Conservation (phyloP, 2,888 invertebrate species). For the Drosophila borealis region DNA sequence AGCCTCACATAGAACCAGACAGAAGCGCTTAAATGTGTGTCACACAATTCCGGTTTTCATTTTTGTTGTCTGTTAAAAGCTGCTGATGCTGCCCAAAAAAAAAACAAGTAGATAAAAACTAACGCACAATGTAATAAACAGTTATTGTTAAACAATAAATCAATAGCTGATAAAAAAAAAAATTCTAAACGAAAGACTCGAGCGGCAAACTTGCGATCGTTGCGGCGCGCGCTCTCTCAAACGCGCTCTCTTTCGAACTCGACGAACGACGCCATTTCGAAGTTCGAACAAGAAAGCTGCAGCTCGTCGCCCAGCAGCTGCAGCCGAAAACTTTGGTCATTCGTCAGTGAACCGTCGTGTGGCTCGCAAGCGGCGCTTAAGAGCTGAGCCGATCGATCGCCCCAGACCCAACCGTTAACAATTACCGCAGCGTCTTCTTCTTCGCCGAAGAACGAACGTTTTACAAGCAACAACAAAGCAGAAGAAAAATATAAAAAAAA, state of each 20-base stretch:
- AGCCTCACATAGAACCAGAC: slow-evolving; percentile 24
- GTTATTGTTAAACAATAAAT: slow-evolving; percentile 76
- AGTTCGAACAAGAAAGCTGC: slow-evolving; percentile 33
- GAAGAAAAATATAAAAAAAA: slow-evolving; percentile 10
- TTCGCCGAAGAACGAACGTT: slow-evolving; percentile 75
- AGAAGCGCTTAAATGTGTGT: slow-evolving; percentile 45
- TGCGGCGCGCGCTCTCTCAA: neutral
- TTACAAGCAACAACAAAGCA: slow-evolving; percentile 45
- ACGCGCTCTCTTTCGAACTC: slow-evolving; percentile 33
- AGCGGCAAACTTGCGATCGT: slow-evolving; percentile 57
- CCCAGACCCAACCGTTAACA: slow-evolving; percentile 13
- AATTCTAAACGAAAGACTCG: slow-evolving; percentile 71
- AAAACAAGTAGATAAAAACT: slow-evolving; percentile 24
- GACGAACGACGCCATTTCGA: slow-evolving; percentile 54
- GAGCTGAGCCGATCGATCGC: slow-evolving; percentile 12
- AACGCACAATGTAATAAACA: slow-evolving; percentile 72
- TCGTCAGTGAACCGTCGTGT: slow-evolving; percentile 77
- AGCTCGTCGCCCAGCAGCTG: slow-evolving; percentile 40
- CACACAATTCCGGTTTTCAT: slow-evolving; percentile 29
- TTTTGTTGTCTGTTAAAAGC: slow-evolving; percentile 19
- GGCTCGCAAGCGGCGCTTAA: slow-evolving; percentile 50
- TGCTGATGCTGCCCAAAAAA: slow-evolving; percentile 8
- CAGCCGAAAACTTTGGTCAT: slow-evolving; percentile 65
- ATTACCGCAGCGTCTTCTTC: slow-evolving; percentile 59
- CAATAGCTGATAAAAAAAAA: slow-evolving; percentile 47